These are phyloP conservation scores for Mayetiola destructor DNA, from an alignment of 2,888 invertebrate genomes.

Conservation along the genomic window DNA sequence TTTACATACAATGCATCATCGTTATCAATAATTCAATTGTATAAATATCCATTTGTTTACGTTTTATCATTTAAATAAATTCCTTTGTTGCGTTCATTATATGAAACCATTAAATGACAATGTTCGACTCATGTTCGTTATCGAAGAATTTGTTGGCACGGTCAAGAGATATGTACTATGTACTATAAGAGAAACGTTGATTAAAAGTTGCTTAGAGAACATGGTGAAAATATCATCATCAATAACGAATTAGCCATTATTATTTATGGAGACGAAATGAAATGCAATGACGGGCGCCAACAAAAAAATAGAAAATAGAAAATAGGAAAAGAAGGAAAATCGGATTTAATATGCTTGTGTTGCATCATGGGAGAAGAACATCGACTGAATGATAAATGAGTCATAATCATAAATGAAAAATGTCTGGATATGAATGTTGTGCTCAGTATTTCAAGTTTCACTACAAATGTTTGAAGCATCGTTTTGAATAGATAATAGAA, in stretches of 20 bases:
- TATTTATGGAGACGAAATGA: too few species aligned
- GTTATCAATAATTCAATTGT: too few species aligned
- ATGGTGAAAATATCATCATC: slow-evolving; percentile 11
- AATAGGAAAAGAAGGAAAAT: background rate
- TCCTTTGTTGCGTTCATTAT: too few species aligned
- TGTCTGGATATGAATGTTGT: background rate
- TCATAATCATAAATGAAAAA: background rate
- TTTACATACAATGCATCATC: too few species aligned
- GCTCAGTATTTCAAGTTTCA: background rate
- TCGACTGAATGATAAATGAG: background rate
- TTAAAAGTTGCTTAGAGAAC: background rate
- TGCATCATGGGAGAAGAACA: background rate
- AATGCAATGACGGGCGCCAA: too few species aligned
- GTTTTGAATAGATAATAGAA: background rate
- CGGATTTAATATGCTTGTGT: background rate
- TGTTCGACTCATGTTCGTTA: too few species aligned
- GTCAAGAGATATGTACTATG: too few species aligned
- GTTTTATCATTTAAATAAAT: too few species aligned
- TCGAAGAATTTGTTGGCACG: too few species aligned
- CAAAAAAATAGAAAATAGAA: too few species aligned
- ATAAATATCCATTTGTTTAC: too few species aligned
- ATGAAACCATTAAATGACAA: too few species aligned
- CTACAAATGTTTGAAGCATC: background rate
- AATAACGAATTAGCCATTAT: slow-evolving; percentile 10
- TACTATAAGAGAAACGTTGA: slow-evolving; percentile 3